phyloP scores from a whole-genome alignment of 2,797 vertebrate species.

The Sylvia borin region DNA sequence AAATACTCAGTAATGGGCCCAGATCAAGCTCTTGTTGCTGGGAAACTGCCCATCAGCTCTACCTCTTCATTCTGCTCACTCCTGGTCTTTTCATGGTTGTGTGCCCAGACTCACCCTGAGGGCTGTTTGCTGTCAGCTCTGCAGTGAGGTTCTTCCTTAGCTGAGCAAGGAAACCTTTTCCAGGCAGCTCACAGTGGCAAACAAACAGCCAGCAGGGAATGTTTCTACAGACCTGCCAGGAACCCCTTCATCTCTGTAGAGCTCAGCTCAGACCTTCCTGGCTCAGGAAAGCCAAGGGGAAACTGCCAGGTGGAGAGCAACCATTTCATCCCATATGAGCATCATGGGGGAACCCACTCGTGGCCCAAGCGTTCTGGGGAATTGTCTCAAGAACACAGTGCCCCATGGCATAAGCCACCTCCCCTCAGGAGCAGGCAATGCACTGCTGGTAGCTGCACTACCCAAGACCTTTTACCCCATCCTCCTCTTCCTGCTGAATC shows the following conservation, averaged over 20 bases:
- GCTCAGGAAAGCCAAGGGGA: neutral
- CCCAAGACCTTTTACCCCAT: neutral
- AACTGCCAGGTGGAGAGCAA: neutral
- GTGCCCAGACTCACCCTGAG: neutral
- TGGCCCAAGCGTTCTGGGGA: neutral
- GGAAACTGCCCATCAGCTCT: neutral
- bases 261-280: neutral
- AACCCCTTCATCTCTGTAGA: neutral
- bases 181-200: neutral
- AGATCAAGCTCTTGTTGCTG: neutral
- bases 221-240: neutral
- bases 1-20: neutral
- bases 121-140: neutral
- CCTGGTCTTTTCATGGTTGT: rapidly evolving
- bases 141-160: neutral
- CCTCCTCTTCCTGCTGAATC: neutral
- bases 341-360: neutral
- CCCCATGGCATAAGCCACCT: neutral
- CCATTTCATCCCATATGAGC: neutral
- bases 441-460: neutral
- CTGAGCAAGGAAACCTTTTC: neutral
- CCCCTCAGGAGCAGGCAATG: neutral
- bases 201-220: neutral
- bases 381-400: neutral
- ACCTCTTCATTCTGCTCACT: neutral